Evolutionary conservation across 2,113 vertebrate genomes (phyloP).

Genomic region (Chloropsis cyanopogon): DNA sequence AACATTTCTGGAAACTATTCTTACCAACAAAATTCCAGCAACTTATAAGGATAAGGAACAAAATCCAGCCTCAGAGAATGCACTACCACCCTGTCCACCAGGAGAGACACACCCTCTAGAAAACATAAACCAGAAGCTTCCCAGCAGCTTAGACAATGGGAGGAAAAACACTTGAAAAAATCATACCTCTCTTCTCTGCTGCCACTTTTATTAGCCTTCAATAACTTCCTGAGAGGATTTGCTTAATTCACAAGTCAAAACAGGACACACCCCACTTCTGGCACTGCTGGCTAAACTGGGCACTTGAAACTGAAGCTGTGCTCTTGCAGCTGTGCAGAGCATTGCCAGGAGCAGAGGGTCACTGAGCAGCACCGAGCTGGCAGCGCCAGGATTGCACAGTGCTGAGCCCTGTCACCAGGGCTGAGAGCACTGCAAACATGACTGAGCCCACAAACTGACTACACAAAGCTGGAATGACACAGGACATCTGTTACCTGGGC

Average conservation of each 20-base stretch:
- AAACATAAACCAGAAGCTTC: neutral
- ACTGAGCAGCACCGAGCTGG: neutral
- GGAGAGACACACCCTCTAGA: neutral
- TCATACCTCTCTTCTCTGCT: neutral
- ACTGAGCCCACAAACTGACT: neutral
- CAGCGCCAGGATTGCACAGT: neutral
- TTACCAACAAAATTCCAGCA: neutral
- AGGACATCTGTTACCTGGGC: neutral
- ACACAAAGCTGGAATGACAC: neutral
- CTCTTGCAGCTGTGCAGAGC: neutral
- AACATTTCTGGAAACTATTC: neutral
- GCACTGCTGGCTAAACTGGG: neutral
- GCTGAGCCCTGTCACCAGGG: neutral
- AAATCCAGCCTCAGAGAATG: neutral
- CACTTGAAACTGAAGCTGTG: neutral
- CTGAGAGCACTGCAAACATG: neutral
- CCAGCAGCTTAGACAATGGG: neutral
- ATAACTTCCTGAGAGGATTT: neutral
- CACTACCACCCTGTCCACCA: neutral
- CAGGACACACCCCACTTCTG: neutral
- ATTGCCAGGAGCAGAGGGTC: neutral
- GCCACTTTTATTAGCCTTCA: neutral
- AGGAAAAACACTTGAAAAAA: neutral
- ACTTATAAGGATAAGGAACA: neutral
- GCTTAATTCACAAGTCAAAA: conserved; percentile 15